Evolutionary conservation across 1,140 invertebrate species (phyloP), one percentile per base, ranked within the genome.

Genomic region (Pentalonia nigronervosa): DNA sequence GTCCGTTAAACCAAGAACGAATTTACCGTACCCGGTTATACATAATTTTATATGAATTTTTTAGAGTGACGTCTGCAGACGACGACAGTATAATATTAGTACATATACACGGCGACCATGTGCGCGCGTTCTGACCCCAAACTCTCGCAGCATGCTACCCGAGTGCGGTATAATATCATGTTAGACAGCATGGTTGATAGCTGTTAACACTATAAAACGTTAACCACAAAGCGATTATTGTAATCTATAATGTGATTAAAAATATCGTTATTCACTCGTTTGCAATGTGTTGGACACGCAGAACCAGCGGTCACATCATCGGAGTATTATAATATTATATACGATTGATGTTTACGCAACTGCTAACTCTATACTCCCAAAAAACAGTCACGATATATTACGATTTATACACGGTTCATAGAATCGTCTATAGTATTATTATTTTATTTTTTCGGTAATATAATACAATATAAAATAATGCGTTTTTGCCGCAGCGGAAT

Each of bases 391-490:
- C 76, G 76, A 76, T 6, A 11, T 76, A 76, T 76, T 34, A 76
- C 60, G 60, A 76, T 76, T 76, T 76, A 34, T n/a, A 76, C 4
- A 20, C 60, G 60, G 60, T 34, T 76, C 60, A n/a, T 76, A 76
- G 60, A 76, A n/a, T 30, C 60, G 60, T 76, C 60, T 76, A 76
- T 67, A 67, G 14, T 76, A 20, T 76, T 67, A 67, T 67, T 76
- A 76, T 76, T 76, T 76, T 76, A n/a, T 76, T n/a, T 67, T 67
- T 76, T 76, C 60, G 60, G n/a, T 76, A 76, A 76, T 76, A 76
- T n/a, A 76, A n/a, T n/a, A n/a, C 9, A n/a, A 76, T n/a, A n/a
- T n/a, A 76, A n/a, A 6, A 6, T 76, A 76, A 76, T n/a, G n/a
- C 60, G 60, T 76, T 76, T 76, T 14, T 20, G 30, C 60, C 30